phyloP scores from a whole-genome alignment of 2,113 vertebrate species.

The Stigmatopora argus region DNA sequence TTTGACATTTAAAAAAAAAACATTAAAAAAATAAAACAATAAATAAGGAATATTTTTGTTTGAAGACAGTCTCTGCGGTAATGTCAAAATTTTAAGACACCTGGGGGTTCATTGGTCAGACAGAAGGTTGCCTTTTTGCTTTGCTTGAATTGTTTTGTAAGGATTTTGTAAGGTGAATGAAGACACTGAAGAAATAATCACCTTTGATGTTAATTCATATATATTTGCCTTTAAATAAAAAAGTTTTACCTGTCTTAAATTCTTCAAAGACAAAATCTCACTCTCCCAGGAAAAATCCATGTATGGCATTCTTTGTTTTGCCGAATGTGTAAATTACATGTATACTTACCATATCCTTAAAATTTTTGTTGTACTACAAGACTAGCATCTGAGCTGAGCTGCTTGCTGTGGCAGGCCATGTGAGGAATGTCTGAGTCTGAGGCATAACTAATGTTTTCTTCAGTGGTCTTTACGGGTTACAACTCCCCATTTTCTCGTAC shows the following conservation, averaged over 20 bases:
- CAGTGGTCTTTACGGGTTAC: constrained; percentile 62
- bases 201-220: constrained; percentile 15
- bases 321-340: not conserved
- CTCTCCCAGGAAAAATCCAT: not conserved
- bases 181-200: not conserved
- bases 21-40: no score
- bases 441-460: constrained; percentile 67
- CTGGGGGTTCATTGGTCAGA: no score
- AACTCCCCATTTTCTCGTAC: constrained; percentile 46
- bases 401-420: constrained; percentile 40
- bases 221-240: constrained; percentile 33
- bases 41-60: no score
- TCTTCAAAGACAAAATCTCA: not conserved
- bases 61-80: no score
- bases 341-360: not conserved
- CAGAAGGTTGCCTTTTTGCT: no score
- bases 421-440: constrained; percentile 69
- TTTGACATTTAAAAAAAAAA: no score
- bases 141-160: no score
- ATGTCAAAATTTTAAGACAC: no score
- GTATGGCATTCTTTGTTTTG: not conserved
- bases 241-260: constrained; percentile 22
- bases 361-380: constrained; percentile 13
- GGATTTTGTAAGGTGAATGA: no score
- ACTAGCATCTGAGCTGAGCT: constrained; percentile 27